Base-by-base conservation (phyloP, 2,888 invertebrate genomes). In the Atethmia centrago region DNA sequence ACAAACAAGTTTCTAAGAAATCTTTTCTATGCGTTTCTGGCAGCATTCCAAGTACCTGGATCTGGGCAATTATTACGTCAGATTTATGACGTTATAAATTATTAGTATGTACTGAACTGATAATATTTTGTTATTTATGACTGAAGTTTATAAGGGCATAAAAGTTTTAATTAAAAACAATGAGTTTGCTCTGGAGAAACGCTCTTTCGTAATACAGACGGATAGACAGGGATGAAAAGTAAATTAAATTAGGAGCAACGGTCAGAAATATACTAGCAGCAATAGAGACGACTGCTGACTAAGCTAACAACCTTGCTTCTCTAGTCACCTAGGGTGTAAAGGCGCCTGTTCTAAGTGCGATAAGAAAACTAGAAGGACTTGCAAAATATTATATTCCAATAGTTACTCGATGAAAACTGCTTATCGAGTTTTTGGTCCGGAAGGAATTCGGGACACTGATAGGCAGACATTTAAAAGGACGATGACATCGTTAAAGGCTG, bases 51-150 rank as follows among this genome's bases (percentile, higher is more conserved):
- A 72, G 28, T 82, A 85, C 79, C 82, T 86, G 80, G 55, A 76
- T 31, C 58, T 70, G 40, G 47, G 55, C 73, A 79, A 86, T 85
- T 84, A 85, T 80, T 79, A 74, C 71, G 63, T 84, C 79, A 67
- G 70, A 78, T 86, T 84, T 85, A 85, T 75, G 71, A 72, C 71
- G 71, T 68, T 68, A 68, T 86, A 84, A 86, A 86, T 80, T 77
- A 79, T 82, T 74, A 62, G 47, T 74, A 75, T 76, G 55, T 59
- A 53, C 63, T 70, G 31, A 63, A 59, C 77, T 59, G 56, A 77
- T 80, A 84, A 77, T 69, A 77, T 74, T 68, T 51, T 42, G 19
- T 75, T 66, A 74, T 85, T 83, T 76, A 85, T 47, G 70, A 65
- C 12, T 61, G 58, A 69, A 63, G 70, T 73, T 69, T 74, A 76